phyloP scores from a whole-genome alignment of 2,888 invertebrate genomes.

The Calameuta filiformis region DNA sequence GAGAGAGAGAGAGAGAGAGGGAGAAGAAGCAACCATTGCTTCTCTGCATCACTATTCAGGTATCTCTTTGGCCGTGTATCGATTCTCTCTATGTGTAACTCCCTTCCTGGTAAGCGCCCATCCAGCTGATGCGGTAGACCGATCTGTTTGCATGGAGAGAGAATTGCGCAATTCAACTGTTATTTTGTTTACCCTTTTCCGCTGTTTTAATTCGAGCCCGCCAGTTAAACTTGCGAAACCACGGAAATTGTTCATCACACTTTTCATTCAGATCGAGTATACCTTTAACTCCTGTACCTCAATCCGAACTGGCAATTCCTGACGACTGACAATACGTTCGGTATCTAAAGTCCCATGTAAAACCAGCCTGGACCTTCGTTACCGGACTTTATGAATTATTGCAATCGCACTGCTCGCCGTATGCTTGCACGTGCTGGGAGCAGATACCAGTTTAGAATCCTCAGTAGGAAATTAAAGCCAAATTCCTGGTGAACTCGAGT shows the following conservation, averaged over 20 bases:
- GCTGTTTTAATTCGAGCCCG: conserved; percentile 42
- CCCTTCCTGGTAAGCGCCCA: conserved; percentile 9
- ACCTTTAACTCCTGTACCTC: background rate
- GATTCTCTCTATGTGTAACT: conserved; percentile 1
- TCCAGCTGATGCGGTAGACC: conserved; percentile 24
- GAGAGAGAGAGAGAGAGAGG: too few relatives aligned
- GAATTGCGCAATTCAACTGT: conserved; percentile 39
- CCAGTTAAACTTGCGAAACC: conserved; percentile 35
- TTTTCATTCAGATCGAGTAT: conserved; percentile 2
- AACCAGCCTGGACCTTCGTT: background rate
- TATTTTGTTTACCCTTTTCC: conserved; percentile 47
- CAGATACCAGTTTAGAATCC: background rate
- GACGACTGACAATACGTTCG: background rate
- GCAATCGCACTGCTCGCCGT: background rate
- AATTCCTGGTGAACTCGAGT: background rate
- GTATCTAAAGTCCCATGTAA: too few relatives aligned
- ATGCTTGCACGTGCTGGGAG: background rate
- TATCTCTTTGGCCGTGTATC: background rate
- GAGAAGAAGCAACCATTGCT: background rate
- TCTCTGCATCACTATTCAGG: conserved; percentile 1
- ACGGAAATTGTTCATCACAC: conserved; percentile 37
- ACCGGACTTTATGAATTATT: background rate
- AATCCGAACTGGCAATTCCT: background rate
- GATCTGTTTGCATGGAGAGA: conserved; percentile 23
- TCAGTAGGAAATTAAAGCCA: background rate